Evolutionary conservation across 2,113 vertebrate species (phyloP).

Genomic region (Orientallactaga bullata): DNA sequence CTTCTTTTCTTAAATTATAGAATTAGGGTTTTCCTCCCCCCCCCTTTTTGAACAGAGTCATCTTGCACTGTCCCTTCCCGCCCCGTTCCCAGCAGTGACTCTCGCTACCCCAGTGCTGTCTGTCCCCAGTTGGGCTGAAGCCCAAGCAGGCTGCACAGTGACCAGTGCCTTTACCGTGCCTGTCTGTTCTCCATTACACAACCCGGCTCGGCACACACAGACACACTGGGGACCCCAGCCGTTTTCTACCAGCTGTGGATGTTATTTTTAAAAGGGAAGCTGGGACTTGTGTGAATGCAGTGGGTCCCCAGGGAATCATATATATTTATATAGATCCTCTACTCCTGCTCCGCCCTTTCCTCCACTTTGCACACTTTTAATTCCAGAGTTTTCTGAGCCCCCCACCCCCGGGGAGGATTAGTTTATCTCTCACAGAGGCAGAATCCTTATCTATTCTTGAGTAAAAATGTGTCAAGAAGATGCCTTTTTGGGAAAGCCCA

Average conservation of each 20-base stretch:
- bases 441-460: neutral
- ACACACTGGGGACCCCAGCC: neutral
- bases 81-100: neutral
- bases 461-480: neutral
- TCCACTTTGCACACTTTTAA: conserved; percentile 32
- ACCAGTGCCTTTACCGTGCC: neutral
- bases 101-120: neutral
- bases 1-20: neutral
- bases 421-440: neutral
- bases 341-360: neutral
- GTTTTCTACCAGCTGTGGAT: conserved; percentile 76
- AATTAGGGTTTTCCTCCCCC: neutral
- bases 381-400: conserved; percentile 32
- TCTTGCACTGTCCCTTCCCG: neutral
- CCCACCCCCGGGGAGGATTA: neutral
- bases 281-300: conserved; percentile 66
- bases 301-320: conserved; percentile 58
- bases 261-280: conserved; percentile 83
- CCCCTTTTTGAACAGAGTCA: neutral
- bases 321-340: conserved; percentile 70
- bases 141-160: neutral
- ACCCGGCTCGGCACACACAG: neutral
- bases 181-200: conserved; percentile 47
- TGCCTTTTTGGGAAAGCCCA: neutral
- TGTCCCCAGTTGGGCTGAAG: neutral